phyloP scores from a whole-genome alignment of 2,888 invertebrate species.

The Mechanitis mazaeus region DNA sequence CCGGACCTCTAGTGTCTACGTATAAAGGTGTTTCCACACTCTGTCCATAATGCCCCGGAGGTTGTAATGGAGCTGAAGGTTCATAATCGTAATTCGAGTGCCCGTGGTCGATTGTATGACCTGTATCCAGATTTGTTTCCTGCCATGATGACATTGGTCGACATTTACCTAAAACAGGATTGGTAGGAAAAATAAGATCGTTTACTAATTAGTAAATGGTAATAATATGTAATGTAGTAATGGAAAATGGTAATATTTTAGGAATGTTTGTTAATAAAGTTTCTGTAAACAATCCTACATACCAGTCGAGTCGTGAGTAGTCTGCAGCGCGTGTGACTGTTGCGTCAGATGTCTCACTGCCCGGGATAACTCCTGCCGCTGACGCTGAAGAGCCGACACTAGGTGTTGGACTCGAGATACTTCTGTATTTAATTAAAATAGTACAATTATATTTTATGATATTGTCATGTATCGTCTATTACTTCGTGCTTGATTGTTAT shows the following conservation, averaged over 20 bases:
- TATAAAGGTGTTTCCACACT: conserved; percentile 79
- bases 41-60: conserved; percentile 54
- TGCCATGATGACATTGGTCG: conserved; percentile 84
- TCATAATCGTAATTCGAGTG: conserved; percentile 61
- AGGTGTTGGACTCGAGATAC: conserved; percentile 87
- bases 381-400: conserved; percentile 90
- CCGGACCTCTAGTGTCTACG: conserved; percentile 79
- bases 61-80: conserved; percentile 41
- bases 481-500: no score
- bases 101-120: conserved; percentile 84
- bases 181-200: not conserved
- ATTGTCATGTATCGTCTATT: no score
- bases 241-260: no score
- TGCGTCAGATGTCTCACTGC: conserved; percentile 91
- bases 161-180: conserved; percentile 20
- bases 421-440: conserved; percentile 65
- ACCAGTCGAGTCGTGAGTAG: conserved; percentile 59
- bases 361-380: conserved; percentile 89
- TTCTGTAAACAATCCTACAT: conserved; percentile 12
- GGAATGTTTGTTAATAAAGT: no score
- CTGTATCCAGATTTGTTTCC: conserved; percentile 93
- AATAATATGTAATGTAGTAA: no score
- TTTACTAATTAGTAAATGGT: not conserved
- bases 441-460: not conserved
- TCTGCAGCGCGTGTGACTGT: conserved; percentile 82